These are phyloP conservation scores for Bimastos eiseni DNA, from an alignment of 2,888 invertebrate genomes.

Conservation along the genomic window DNA sequence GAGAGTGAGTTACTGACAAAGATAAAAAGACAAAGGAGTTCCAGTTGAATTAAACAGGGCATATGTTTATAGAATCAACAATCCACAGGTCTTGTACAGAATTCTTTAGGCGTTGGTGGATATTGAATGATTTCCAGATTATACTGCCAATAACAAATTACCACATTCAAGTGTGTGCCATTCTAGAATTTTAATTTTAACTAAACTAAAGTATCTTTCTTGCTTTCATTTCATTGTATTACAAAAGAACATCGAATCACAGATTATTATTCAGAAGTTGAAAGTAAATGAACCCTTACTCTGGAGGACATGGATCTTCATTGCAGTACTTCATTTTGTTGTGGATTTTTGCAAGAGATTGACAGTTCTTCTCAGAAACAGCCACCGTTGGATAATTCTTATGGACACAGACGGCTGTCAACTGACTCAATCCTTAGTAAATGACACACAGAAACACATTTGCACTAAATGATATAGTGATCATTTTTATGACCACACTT, in stretches of 20 bases:
- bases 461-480: neutral
- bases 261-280: neutral
- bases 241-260: neutral
- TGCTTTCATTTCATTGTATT: neutral
- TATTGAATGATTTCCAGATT: neutral
- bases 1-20: no score
- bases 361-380: slow-evolving; percentile 1
- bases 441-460: neutral
- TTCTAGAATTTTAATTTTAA: neutral
- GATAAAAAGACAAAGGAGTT: no score
- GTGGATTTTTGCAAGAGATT: slow-evolving; percentile 47
- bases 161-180: neutral
- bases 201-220: neutral
- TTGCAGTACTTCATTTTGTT: slow-evolving; percentile 53
- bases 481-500: no score
- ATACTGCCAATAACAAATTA: neutral
- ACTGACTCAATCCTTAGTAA: neutral
- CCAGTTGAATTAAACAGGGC: no score
- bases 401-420: neutral
- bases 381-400: neutral
- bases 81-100: neutral
- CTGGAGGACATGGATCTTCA: slow-evolving; percentile 52
- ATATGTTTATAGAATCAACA: no score
- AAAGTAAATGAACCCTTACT: slow-evolving; percentile 46
- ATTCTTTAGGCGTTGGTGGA: no score